phyloP scores from a whole-genome alignment of 1,140 invertebrate species.

The Anthonomus grandis region DNA sequence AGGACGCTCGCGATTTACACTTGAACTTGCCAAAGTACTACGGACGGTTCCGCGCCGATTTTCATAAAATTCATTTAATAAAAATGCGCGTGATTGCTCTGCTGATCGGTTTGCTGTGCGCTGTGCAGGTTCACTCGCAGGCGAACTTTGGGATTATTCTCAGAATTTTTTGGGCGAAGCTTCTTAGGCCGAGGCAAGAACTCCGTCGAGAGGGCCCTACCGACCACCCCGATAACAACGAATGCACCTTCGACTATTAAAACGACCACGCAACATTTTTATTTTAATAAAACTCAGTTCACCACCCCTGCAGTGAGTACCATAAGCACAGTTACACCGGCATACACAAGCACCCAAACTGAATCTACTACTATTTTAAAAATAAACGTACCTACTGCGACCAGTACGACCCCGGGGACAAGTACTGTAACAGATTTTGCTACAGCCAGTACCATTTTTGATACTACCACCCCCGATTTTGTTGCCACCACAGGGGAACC shows the following conservation, averaged over 20 bases:
- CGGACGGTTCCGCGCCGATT: constrained; percentile 29
- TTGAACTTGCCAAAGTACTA: constrained; percentile 17
- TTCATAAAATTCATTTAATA: constrained; percentile 11
- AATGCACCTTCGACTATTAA: constrained; percentile 11
- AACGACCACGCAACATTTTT: constrained; percentile 20
- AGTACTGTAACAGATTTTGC: constrained; percentile 24
- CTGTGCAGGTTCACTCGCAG: constrained; percentile 31
- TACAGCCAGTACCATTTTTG: constrained; percentile 32
- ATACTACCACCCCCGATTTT: constrained; percentile 41
- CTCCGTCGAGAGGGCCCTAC: constrained; percentile 9
- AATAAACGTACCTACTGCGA: constrained; percentile 12
- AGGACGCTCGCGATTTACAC: constrained; percentile 26
- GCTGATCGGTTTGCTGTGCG: constrained; percentile 33
- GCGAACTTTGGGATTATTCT: constrained; percentile 43
- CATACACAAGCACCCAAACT: constrained; percentile 12
- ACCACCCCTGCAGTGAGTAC: constrained; percentile 13
- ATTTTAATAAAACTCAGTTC: constrained; percentile 23
- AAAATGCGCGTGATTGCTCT: constrained; percentile 41
- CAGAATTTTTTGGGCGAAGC: constrained; percentile 39
- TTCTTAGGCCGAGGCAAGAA: constrained; percentile 43
- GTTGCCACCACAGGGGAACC: constrained; percentile 52
- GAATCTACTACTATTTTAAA: constrained; percentile 6
- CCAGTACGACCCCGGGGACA: constrained; percentile 5
- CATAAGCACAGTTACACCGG: constrained; percentile 11
- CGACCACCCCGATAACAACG: constrained; percentile 12